Evolutionary conservation across 2,888 invertebrate species (phyloP).

Genomic region (Noctua fimbriata): DNA sequence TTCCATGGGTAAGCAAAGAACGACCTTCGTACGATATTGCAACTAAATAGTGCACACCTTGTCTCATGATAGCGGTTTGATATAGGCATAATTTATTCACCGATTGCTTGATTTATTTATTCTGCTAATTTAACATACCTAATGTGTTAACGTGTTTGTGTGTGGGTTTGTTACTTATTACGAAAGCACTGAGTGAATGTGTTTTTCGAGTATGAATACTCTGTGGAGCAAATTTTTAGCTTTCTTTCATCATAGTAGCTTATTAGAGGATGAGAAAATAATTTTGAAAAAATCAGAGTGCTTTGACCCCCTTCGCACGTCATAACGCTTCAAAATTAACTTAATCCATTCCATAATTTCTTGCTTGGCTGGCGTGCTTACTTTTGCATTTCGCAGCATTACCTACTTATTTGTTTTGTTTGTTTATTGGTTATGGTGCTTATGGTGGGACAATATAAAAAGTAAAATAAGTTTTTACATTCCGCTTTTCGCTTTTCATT

Average conservation of each 20-base stretch:
- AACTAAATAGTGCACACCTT: too few relatives aligned
- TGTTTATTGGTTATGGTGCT: slow-evolving; percentile 21
- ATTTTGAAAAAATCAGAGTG: slow-evolving; percentile 20
- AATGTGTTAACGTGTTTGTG: slow-evolving; percentile 42
- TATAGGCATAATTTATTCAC: slow-evolving; percentile 35
- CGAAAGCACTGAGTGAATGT: slow-evolving; percentile 36
- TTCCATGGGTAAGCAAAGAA: slow-evolving; percentile 40
- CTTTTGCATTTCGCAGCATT: slow-evolving; percentile 28
- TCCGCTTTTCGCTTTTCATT: slow-evolving; percentile 8
- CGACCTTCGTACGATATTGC: slow-evolving; percentile 40
- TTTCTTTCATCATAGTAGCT: slow-evolving; percentile 18
- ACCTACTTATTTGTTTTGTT: too few relatives aligned
- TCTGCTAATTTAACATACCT: slow-evolving; percentile 36
- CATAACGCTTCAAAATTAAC: slow-evolving; percentile 37
- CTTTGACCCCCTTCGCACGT: slow-evolving; percentile 30
- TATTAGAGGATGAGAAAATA: slow-evolving; percentile 6
- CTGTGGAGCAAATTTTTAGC: slow-evolving; percentile 23
- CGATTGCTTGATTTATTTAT: slow-evolving; percentile 37
- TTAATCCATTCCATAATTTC: slow-evolving; percentile 35
- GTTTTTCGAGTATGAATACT: slow-evolving; percentile 19
- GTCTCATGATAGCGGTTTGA: slow-evolving; percentile 15
- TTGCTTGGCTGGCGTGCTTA: slow-evolving; percentile 33
- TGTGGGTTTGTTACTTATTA: slow-evolving; percentile 35
- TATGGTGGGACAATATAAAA: slow-evolving; percentile 33
- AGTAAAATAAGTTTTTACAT: slow-evolving; percentile 28